These are phyloP conservation scores for Heliocidaris erythrogramma DNA, from an alignment of 35 echinoderm and acorn worm species.

Conservation along the genomic window DNA sequence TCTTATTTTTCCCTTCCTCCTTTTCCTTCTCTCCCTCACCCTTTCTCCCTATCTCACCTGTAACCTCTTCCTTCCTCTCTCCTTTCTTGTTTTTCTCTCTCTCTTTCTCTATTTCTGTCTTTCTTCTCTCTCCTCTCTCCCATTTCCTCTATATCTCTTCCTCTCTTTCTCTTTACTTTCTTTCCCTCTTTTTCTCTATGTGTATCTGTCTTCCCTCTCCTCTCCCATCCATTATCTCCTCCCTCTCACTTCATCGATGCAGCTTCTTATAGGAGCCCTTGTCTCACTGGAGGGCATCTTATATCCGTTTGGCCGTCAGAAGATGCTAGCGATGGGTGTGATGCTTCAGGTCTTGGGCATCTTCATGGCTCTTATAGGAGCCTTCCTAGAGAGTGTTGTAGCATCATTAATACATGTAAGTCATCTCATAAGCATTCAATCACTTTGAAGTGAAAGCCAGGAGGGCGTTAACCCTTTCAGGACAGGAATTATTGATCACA, in stretches of 20 bases:
- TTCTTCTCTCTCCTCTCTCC: background rate
- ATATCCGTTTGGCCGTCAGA: conserved; percentile 38
- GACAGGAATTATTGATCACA: too few species aligned
- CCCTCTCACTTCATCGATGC: background rate
- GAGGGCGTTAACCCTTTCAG: too few species aligned
- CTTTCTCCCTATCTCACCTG: too few species aligned
- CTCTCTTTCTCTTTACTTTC: background rate
- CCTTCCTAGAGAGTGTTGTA: conserved; percentile 52
- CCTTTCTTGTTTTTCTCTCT: background rate
- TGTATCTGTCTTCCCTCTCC: background rate
- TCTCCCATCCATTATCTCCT: background rate
- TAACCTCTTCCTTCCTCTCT: background rate
- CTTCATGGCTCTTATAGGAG: conserved; percentile 58
- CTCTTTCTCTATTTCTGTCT: too few species aligned
- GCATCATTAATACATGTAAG: conserved; percentile 62
- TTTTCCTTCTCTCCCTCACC: too few species aligned
- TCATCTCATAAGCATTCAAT: background rate
- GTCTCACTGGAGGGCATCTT: conserved; percentile 45
- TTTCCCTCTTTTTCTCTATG: too few species aligned
- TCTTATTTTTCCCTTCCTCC: background rate
- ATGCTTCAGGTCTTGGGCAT: conserved; percentile 48
- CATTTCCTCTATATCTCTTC: background rate
- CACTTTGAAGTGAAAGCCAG: too few species aligned
- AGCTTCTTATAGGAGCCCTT: conserved; percentile 57
- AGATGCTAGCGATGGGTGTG: conserved; percentile 28